phyloP scores from a whole-genome alignment of 2,113 vertebrate species.

The Oxyura jamaicensis region DNA sequence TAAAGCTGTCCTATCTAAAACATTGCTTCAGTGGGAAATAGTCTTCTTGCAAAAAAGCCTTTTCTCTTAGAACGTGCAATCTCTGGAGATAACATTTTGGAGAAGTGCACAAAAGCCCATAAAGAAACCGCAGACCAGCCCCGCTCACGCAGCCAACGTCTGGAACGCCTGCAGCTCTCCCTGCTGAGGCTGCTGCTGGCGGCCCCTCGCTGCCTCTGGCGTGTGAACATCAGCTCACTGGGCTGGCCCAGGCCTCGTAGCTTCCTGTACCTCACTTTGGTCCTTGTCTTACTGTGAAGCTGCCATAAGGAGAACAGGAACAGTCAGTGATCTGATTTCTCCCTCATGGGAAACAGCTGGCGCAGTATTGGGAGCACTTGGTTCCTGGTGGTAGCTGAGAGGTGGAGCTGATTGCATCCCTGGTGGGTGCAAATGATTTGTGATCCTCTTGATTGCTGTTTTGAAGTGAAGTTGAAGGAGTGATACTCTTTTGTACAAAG shows the following conservation, averaged over 20 bases:
- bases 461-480: background rate
- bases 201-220: background rate
- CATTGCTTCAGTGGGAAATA: background rate
- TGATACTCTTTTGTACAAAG: background rate
- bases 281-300: background rate
- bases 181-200: background rate
- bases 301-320: background rate
- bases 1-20: background rate
- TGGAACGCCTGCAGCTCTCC: background rate
- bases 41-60: background rate
- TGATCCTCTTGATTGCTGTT: background rate
- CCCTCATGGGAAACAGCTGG: background rate
- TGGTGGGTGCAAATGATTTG: fast-evolving
- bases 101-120: background rate
- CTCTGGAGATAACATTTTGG: background rate
- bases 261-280: background rate
- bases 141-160: fast-evolving
- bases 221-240: too few species aligned
- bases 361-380: background rate
- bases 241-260: background rate
- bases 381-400: background rate
- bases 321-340: background rate
- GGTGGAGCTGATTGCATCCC: background rate
- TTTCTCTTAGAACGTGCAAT: background rate
- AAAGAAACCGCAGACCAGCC: background rate